A percentile compares a stretch with the other conserved stretches of the same genome.
Evolutionary conservation across 23 tunicate species (phyloP).

Genomic region (Halocynthia aurantium): DNA sequence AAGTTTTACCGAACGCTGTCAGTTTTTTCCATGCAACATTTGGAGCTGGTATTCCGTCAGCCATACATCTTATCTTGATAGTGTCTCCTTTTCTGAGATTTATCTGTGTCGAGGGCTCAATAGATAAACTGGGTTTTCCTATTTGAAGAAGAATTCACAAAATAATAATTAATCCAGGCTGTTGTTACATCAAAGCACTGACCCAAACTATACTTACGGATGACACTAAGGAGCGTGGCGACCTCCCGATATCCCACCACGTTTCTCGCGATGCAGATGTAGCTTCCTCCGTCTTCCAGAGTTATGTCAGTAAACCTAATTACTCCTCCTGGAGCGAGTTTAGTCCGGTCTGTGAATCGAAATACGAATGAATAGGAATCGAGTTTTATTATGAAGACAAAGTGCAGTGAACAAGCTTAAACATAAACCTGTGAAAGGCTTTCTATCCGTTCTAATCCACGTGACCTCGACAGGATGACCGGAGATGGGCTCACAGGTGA

Average conservation of each 20-base stretch:
- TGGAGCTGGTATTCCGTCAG: slow-evolving; percentile 53
- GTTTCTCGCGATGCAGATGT: slow-evolving; percentile 75
- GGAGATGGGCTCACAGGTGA: slow-evolving; percentile 42
- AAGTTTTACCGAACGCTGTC: not conserved
- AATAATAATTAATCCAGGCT: no score
- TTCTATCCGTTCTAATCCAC: slow-evolving; percentile 52
- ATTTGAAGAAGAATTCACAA: not conserved
- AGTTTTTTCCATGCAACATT: slow-evolving; percentile 68
- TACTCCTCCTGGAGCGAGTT: slow-evolving; percentile 4
- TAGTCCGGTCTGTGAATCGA: slow-evolving; percentile 8
- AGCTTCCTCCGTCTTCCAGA: slow-evolving; percentile 40
- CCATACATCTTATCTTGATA: slow-evolving; percentile 36
- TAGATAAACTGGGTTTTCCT: slow-evolving; percentile 50
- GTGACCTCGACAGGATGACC: slow-evolving; percentile 55
- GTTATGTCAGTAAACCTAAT: slow-evolving; percentile 30
- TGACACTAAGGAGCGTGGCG: slow-evolving; percentile 33
- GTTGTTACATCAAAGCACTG: no score
- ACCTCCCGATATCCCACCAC: slow-evolving; percentile 70
- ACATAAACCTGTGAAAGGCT: slow-evolving; percentile 51
- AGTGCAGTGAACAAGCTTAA: not conserved
- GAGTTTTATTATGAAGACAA: not conserved
- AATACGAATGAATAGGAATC: not conserved
- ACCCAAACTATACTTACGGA: slow-evolving; percentile 33
- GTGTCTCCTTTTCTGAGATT: slow-evolving; percentile 42
- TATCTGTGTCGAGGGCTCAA: slow-evolving; percentile 41